phyloP scores from a whole-genome alignment of 2,888 invertebrate genomes.

The Agrotis clavis region DNA sequence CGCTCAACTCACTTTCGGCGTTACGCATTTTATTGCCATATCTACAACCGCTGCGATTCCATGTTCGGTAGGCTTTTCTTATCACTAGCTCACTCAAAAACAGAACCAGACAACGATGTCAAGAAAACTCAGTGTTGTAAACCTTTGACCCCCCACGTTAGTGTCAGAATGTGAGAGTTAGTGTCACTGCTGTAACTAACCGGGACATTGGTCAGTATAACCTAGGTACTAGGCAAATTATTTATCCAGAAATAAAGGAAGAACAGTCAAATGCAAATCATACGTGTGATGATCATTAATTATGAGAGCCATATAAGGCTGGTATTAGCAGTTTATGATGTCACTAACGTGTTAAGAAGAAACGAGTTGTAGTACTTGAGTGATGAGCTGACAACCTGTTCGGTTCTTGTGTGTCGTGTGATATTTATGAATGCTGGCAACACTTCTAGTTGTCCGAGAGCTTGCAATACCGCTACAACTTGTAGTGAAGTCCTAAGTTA shows the following conservation, averaged over 20 bases:
- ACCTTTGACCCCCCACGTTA: conserved; percentile 68
- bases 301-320: conserved; percentile 38
- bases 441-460: conserved; percentile 23
- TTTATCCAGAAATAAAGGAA: conserved; percentile 38
- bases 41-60: background rate
- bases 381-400: conserved; percentile 34
- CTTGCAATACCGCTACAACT: conserved; percentile 27
- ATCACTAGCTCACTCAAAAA: conserved; percentile 54
- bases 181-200: conserved; percentile 58
- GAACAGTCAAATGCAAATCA: conserved; percentile 55
- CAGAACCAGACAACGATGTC: conserved; percentile 61
- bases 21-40: background rate
- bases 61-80: conserved; percentile 47
- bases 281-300: conserved; percentile 43
- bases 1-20: background rate
- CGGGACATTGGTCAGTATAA: conserved; percentile 51
- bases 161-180: conserved; percentile 57
- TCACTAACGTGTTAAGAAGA: conserved; percentile 36
- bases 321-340: conserved; percentile 42
- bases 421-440: conserved; percentile 37
- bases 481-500: conserved; percentile 7
- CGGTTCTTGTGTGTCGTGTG: conserved; percentile 17
- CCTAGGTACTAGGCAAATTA: conserved; percentile 7
- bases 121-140: conserved; percentile 62
- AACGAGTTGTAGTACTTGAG: conserved; percentile 39